Conservation (phyloP, 2,113 vertebrate species). For the Corythoichthys haematopterus region DNA sequence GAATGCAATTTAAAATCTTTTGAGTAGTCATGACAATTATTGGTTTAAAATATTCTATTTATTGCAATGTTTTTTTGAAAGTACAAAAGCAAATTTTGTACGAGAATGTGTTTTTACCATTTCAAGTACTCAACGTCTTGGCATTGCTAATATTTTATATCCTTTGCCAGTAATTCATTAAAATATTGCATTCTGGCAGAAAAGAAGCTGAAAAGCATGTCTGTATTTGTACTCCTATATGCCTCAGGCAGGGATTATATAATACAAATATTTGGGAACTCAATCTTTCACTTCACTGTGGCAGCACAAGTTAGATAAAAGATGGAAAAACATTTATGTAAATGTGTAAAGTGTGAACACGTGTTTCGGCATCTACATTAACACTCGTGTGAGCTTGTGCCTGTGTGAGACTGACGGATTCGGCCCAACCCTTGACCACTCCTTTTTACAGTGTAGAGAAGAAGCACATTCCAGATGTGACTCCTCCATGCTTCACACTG, state of each 20-base stretch:
- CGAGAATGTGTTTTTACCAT: background rate
- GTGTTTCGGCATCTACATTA: background rate
- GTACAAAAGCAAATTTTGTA: background rate
- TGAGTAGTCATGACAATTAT: constrained; percentile 4
- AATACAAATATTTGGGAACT: constrained; percentile 10
- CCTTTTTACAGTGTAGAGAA: constrained; percentile 37
- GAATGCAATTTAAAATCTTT: background rate
- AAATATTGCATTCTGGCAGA: background rate
- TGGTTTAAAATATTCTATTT: background rate
- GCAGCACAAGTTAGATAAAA: background rate
- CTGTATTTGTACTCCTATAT: background rate
- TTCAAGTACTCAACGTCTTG: background rate
- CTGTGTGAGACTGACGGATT: constrained; percentile 8
- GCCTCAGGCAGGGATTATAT: background rate
- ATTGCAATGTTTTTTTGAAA: background rate
- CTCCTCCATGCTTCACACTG: constrained; percentile 35
- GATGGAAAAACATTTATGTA: background rate
- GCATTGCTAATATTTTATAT: background rate
- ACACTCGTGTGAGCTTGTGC: background rate
- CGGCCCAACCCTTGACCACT: constrained; percentile 53
- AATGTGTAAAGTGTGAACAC: constrained; percentile 9
- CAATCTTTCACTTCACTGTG: background rate
- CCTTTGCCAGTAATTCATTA: constrained; percentile 4
- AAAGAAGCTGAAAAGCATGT: background rate
- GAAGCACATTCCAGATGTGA: constrained; percentile 47